Base-by-base conservation (phyloP, 1,140 invertebrate species). In the Paraescarpia echinospica region DNA sequence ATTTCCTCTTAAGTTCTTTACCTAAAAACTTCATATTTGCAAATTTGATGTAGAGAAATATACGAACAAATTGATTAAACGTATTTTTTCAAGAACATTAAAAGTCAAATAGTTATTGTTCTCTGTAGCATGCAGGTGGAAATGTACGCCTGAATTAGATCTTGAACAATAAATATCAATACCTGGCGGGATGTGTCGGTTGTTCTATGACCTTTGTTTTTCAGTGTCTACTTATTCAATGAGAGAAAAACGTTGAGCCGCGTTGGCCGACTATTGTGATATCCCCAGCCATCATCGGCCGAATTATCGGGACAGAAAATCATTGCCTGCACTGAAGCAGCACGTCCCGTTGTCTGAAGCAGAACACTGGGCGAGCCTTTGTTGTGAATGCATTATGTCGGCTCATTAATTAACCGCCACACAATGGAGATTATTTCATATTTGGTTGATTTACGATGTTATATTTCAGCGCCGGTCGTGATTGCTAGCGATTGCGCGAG, bases 261-360 rank as follows among this genome's bases (percentile, higher is more conserved):
- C 27, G 59, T 77, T 77, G 59, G 59, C 22, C 27, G 59, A 77
- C 14, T 18, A 77, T 77, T 77, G 14, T 18, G 27, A 77, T 77
- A 31, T 77, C 59, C 22, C 59, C 59, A 77, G 22, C 59, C 59
- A 77, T 77, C 59, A 31, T 18, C 59, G 59, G 59, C 59, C 59
- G 59, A 77, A 77, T 77, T 77, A 77, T 77, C 59, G 59, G 59
- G 59, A 77, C 59, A 77, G 59, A 77, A 77, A 77, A 77, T 77
- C 59, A 18, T 77, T 77, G 18, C 2, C 59, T 2, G 59, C 59
- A 27, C 9, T 31, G 59, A 77, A 27, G 59, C 59, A 27, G 59
- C 22, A 77, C 59, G 59, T 77, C 59, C 59, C 22, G 59, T 77
- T 77, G 59, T 77, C 59, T 77, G 59, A 77, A 77, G 27, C 59